Conservation (phyloP, 1,140 invertebrate genomes). For the Leguminivora glycinivorella region DNA sequence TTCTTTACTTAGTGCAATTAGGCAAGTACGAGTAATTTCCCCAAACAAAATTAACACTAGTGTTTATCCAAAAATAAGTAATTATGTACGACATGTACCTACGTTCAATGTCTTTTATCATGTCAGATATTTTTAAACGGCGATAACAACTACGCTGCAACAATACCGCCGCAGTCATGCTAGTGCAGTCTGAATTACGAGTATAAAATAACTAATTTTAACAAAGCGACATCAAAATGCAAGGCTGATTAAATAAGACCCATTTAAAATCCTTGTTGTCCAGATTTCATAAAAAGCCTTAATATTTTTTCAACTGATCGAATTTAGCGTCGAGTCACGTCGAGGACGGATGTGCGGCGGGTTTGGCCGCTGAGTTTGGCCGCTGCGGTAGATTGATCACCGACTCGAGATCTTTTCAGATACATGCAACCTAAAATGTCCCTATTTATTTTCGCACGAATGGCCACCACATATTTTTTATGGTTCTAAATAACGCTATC, state of each 20-base stretch:
- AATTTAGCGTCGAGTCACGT: slow-evolving; percentile 1
- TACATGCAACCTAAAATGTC: slow-evolving; percentile 38
- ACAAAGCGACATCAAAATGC: too few relatives aligned
- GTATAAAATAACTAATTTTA: too few relatives aligned
- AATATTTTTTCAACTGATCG: not conserved
- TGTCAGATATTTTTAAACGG: too few relatives aligned
- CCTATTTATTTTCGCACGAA: slow-evolving; percentile 20
- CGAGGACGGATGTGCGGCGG: slow-evolving; percentile 30
- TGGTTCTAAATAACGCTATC: not conserved
- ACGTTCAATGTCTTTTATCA: too few relatives aligned
- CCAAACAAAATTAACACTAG: too few relatives aligned
- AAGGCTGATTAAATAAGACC: not conserved
- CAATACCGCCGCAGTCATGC: too few relatives aligned
- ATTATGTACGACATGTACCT: too few relatives aligned
- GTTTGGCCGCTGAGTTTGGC: slow-evolving; percentile 55
- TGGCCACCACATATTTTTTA: not conserved
- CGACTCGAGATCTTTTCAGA: slow-evolving; percentile 47
- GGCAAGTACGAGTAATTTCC: too few relatives aligned
- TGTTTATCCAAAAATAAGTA: too few relatives aligned
- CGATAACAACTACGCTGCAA: too few relatives aligned
- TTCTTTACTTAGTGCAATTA: too few relatives aligned
- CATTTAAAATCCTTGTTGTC: not conserved
- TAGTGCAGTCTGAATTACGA: too few relatives aligned
- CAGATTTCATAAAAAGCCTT: not conserved
- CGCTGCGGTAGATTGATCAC: slow-evolving; percentile 63